These are phyloP conservation scores for Apantesis nais DNA, from an alignment of 2,888 invertebrate species.

Conservation along the genomic window DNA sequence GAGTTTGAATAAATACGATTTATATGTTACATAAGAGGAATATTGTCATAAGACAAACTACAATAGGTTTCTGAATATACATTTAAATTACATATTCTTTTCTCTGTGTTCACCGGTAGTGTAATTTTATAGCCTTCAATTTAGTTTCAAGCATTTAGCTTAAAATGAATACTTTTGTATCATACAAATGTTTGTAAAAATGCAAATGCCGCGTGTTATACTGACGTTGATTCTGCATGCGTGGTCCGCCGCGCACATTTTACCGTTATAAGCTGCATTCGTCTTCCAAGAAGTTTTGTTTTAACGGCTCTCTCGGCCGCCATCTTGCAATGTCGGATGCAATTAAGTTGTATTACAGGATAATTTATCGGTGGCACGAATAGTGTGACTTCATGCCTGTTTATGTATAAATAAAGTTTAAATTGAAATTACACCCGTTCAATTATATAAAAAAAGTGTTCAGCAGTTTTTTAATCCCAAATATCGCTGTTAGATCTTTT, in stretches of 20 bases:
- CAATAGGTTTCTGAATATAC: not conserved
- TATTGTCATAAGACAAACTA: not conserved
- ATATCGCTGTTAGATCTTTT: not conserved
- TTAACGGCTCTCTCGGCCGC: conserved; percentile 50
- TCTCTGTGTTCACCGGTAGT: conserved; percentile 22
- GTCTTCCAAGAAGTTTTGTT: conserved; percentile 68
- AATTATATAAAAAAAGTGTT: not conserved
- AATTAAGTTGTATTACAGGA: conserved; percentile 57
- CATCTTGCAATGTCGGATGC: conserved; percentile 49
- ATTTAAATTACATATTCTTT: conserved; percentile 11
- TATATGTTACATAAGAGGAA: not conserved
- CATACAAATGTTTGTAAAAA: conserved; percentile 49
- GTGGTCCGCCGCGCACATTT: conserved; percentile 47
- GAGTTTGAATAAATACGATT: conserved; percentile 7
- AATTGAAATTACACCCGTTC: not conserved
- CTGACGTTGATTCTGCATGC: conserved; percentile 58
- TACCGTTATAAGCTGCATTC: conserved; percentile 65
- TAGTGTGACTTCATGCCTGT: conserved; percentile 36
- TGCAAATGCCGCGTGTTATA: conserved; percentile 50
- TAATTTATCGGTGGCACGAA: conserved; percentile 41
- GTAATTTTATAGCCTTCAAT: conserved; percentile 16
- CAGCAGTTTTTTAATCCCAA: not conserved
- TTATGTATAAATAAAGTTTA: conserved; percentile 16
- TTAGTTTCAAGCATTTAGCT: conserved; percentile 23
- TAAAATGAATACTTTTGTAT: conserved; percentile 23